Conservation (phyloP, 35 echinoderm and acorn worm species). For the Apostichopus californicus region DNA sequence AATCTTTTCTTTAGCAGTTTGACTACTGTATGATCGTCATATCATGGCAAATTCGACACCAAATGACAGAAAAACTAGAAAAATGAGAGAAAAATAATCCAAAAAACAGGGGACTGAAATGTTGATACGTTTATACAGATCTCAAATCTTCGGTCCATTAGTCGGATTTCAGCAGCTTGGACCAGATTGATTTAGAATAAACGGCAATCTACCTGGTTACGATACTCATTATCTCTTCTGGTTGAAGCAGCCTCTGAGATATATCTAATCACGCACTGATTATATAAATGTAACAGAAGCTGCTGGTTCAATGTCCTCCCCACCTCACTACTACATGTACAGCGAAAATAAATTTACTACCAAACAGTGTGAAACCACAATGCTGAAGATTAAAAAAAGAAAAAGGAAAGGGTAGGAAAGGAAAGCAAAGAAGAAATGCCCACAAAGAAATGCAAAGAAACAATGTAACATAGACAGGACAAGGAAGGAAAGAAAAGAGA, state of each 20-base stretch:
- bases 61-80: no score
- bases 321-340: background rate
- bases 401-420: constrained; percentile 8
- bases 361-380: background rate
- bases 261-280: constrained; percentile 35
- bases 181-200: constrained; percentile 24
- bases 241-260: constrained; percentile 15
- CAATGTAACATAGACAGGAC: background rate
- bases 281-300: constrained; percentile 2
- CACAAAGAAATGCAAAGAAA: background rate
- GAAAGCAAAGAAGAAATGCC: background rate
- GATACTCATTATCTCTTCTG: background rate
- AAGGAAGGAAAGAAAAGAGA: background rate
- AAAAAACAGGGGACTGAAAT: no score
- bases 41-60: no score
- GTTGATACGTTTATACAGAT: no score
- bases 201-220: constrained; percentile 19
- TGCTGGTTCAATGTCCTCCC: constrained; percentile 36
- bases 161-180: background rate
- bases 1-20: no score
- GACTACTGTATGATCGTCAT: no score
- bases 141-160: no score
- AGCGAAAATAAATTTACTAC: background rate
- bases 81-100: no score
- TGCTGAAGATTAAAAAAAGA: background rate